These are phyloP conservation scores for Trinorchestia longiramus DNA, from an alignment of 1,140 invertebrate species.

Conservation along the genomic window DNA sequence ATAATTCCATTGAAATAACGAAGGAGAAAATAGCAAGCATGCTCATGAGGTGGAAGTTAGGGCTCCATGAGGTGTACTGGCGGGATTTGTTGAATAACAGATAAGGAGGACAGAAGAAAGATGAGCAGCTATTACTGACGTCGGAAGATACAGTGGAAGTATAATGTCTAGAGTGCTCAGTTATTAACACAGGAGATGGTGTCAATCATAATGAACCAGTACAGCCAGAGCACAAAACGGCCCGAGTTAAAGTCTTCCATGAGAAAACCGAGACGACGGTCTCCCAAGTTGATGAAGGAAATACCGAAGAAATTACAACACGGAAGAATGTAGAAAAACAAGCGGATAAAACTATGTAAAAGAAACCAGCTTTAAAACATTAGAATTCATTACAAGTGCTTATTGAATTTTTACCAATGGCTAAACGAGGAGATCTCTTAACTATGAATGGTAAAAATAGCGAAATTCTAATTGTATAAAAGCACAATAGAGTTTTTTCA, in stretches of 20 bases:
- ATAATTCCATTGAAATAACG: not conserved
- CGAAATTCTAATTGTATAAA: not conserved
- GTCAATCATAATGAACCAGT: too few species aligned
- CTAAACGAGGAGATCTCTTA: not conserved
- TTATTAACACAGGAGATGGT: not conserved
- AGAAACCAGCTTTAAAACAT: not conserved
- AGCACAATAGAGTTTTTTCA: not conserved
- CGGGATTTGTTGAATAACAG: not conserved
- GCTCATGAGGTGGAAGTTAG: not conserved
- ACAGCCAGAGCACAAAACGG: not conserved
- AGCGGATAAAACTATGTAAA: not conserved
- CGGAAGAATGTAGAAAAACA: not conserved
- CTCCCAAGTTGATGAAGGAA: not conserved
- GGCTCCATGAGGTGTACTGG: not conserved
- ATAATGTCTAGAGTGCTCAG: not conserved
- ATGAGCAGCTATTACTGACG: not conserved
- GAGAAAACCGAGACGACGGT: not conserved
- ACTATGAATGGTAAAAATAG: not conserved
- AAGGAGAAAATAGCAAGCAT: not conserved
- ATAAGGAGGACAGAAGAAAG: not conserved
- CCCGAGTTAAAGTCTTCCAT: not conserved
- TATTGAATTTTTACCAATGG: not conserved
- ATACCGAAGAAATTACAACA: not conserved
- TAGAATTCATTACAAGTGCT: not conserved
- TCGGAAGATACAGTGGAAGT: not conserved